Conservation (phyloP, 2,888 invertebrate species). For the Drosophila nr. fundita region DNA sequence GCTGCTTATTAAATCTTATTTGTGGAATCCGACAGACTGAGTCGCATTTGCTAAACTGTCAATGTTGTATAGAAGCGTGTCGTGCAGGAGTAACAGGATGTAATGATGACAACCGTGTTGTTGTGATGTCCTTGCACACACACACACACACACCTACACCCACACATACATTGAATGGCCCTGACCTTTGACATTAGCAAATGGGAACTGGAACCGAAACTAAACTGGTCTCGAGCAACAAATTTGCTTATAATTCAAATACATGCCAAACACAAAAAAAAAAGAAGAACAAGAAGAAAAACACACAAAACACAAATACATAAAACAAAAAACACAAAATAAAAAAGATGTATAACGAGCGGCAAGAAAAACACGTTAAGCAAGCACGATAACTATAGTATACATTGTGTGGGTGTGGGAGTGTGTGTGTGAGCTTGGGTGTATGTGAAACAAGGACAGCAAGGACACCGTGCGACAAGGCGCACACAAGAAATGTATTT, state of each 20-base stretch:
- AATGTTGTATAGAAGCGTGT: slow-evolving; percentile 37
- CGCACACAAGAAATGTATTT: slow-evolving; percentile 68
- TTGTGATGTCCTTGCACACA: slow-evolving; percentile 55
- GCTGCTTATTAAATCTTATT: slow-evolving; percentile 68
- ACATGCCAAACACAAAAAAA: slow-evolving; percentile 40
- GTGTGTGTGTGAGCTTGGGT: slow-evolving; percentile 3
- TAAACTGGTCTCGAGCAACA: slow-evolving; percentile 63
- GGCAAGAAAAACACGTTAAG: slow-evolving; percentile 73
- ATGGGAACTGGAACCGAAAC: slow-evolving; percentile 42
- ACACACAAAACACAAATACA: slow-evolving; percentile 25
- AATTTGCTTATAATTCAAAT: slow-evolving; percentile 76
- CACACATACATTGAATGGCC: slow-evolving; percentile 35
- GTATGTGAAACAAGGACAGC: slow-evolving; percentile 41
- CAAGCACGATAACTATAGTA: slow-evolving; percentile 74
- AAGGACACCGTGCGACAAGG: slow-evolving; percentile 52
- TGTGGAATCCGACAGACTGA: slow-evolving; percentile 39
- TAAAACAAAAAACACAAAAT: slow-evolving; percentile 33
- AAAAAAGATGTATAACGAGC: slow-evolving; percentile 45
- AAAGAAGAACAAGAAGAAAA: neutral
- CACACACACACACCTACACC: slow-evolving; percentile 19
- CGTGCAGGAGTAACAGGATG: slow-evolving; percentile 41
- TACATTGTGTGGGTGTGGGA: slow-evolving; percentile 39
- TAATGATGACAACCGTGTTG: slow-evolving; percentile 22
- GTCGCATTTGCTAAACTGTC: slow-evolving; percentile 48
- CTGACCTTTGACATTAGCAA: slow-evolving; percentile 72